Conservation (phyloP, 2,797 vertebrate species). For the Cyprinodon diabolis region DNA sequence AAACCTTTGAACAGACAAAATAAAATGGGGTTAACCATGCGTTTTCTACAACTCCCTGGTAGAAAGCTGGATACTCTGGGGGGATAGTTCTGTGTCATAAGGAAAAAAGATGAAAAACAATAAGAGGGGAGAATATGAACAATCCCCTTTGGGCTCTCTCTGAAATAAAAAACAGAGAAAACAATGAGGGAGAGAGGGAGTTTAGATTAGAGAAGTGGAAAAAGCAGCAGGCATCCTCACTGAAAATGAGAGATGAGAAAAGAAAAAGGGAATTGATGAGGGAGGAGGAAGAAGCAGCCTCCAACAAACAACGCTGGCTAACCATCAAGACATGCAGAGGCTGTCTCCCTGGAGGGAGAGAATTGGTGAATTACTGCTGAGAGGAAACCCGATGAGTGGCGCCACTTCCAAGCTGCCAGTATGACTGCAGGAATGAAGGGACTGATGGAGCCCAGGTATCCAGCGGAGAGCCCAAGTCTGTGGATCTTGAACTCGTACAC, state of each 20-base stretch:
- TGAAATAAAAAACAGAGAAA: constrained; percentile 48
- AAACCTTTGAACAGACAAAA: constrained; percentile 76
- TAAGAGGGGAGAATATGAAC: constrained; percentile 77
- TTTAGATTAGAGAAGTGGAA: constrained; percentile 71
- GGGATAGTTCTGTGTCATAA: constrained; percentile 74
- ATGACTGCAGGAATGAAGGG: constrained; percentile 54
- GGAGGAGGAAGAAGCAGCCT: constrained; percentile 42
- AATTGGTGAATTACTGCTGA: constrained; percentile 64
- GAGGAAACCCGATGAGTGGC: constrained; percentile 62
- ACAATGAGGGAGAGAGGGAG: constrained; percentile 41
- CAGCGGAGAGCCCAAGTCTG: constrained; percentile 66
- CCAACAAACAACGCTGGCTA: constrained; percentile 62
- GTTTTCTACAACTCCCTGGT: constrained; percentile 66
- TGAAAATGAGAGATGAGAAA: constrained; percentile 50
- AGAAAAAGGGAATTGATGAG: constrained; percentile 47
- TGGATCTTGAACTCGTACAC: constrained; percentile 61
- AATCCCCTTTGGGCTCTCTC: constrained; percentile 69
- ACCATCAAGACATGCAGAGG: constrained; percentile 59
- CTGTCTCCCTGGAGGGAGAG: constrained; percentile 58
- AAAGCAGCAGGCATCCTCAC: constrained; percentile 55
- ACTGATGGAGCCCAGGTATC: constrained; percentile 54
- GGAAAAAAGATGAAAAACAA: constrained; percentile 75
- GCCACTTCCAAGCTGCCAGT: constrained; percentile 55
- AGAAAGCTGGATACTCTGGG: constrained; percentile 71
- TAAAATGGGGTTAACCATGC: constrained; percentile 81